Base-by-base conservation (phyloP, 1,140 invertebrate species). In the Drosophila busckii region DNA sequence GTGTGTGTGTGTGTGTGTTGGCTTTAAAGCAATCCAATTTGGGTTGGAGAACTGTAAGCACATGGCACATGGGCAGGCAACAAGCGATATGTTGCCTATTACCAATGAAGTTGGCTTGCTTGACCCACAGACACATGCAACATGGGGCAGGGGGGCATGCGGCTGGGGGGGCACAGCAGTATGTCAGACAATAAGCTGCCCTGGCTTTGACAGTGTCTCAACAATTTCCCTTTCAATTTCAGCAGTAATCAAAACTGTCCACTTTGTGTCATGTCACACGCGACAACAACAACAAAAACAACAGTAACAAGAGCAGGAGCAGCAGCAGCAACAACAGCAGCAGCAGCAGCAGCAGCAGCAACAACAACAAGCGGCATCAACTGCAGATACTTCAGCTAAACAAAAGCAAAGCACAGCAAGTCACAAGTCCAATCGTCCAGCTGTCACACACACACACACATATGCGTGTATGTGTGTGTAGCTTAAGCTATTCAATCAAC, bases 191-290 rank as follows among this genome's bases (percentile, higher is more conserved):
- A n/a, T 10, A 35, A 45, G 53, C 53, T 48, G n/a, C 17, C 52
- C 22, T 44, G 25, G 48, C 48, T 54, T 42, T 46, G 49, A 61
- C 68, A 65, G 54, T 20, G 37, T 40, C 52, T 80, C 73, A 65
- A 73, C 71, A 58, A 78, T 78, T 78, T 78, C 71, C 73, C 75
- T 78, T 78, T 78, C 71, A 70, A 80, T 78, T 78, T 80, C 73
- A 78, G 64, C 71, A 80, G 73, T 78, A 78, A 78, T 78, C 71
- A 80, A 78, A 78, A 80, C 71, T 78, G 73, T 73, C 71, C 71
- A 78, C 71, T 78, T 78, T 78, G 73, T 78, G 71, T 78, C 71
- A 82, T 80, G 75, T 80, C 75, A 80, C 66, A 69, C 64, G 73
- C 49, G 53, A 48, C 69, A 76, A 70, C 70, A 58, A 45, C 54